These are phyloP conservation scores for Heliornis fulica DNA, from an alignment of 2,113 vertebrate genomes.

Conservation along the genomic window DNA sequence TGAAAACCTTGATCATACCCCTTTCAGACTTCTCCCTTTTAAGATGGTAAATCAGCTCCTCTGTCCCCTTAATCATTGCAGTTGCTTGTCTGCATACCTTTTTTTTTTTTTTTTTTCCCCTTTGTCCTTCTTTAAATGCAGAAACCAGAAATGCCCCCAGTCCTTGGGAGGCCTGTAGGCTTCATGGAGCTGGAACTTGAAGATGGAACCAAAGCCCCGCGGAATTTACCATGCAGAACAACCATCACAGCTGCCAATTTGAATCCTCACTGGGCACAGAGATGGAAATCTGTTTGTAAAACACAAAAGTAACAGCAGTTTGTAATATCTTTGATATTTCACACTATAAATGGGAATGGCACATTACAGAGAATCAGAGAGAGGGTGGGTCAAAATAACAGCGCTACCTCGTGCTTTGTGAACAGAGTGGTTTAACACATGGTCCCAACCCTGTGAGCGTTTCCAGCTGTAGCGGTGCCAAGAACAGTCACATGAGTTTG, in stretches of 20 bases:
- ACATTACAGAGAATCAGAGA: neutral
- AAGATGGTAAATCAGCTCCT: neutral
- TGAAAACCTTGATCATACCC: neutral
- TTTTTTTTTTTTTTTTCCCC: neutral
- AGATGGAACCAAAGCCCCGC: neutral
- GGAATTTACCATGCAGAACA: neutral
- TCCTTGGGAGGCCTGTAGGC: neutral
- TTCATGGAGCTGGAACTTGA: neutral
- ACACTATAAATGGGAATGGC: neutral
- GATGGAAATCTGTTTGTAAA: neutral
- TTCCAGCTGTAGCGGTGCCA: conserved; percentile 24
- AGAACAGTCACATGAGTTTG: neutral
- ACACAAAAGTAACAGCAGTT: neutral
- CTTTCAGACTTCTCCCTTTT: neutral
- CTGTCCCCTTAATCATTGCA: neutral
- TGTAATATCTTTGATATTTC: neutral
- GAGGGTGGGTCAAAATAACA: neutral
- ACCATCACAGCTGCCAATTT: neutral
- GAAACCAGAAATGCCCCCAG: neutral
- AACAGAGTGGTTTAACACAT: neutral
- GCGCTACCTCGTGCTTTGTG: neutral
- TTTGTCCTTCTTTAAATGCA: neutral
- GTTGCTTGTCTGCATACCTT: neutral
- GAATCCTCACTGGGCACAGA: neutral
- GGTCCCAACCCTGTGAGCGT: neutral